phyloP scores from a whole-genome alignment of 2,888 invertebrate genomes.

The Brenthis ino region DNA sequence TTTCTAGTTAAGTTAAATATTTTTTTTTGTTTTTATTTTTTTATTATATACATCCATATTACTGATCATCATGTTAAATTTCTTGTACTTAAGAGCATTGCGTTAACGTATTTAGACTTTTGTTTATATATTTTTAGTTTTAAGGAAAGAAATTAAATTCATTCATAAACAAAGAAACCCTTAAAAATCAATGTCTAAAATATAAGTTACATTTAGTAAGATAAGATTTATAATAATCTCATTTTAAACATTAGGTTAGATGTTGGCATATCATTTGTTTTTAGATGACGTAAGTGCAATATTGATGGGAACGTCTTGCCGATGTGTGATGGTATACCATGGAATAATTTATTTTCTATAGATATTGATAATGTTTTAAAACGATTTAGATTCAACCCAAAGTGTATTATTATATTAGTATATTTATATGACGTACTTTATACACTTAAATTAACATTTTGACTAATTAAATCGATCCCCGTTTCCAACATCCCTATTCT shows the following conservation, averaged over 20 bases:
- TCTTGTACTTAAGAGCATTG: too few relatives aligned
- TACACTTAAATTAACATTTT: neutral
- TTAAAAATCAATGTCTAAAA: conserved; percentile 1
- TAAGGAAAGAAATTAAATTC: neutral
- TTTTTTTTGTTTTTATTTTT: too few relatives aligned
- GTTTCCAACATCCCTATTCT: neutral
- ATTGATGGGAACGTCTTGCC: conserved; percentile 62
- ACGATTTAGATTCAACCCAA: conserved; percentile 49
- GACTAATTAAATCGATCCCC: neutral
- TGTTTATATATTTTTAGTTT: too few relatives aligned
- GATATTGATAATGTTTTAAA: conserved; percentile 34
- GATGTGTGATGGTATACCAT: conserved; percentile 52
- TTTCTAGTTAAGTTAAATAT: too few relatives aligned
- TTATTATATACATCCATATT: too few relatives aligned
- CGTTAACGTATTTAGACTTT: too few relatives aligned
- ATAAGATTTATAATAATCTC: conserved; percentile 14
- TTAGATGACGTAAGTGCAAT: conserved; percentile 65
- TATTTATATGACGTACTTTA: conserved; percentile 22
- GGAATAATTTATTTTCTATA: conserved; percentile 29
- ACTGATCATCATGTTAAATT: too few relatives aligned
- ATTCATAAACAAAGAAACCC: neutral
- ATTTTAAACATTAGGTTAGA: conserved; percentile 50
- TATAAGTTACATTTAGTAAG: conserved; percentile 6
- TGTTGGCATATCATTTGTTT: conserved; percentile 67
- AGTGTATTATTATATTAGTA: conserved; percentile 48